These are phyloP conservation scores for Philopedon plagiatum DNA, from an alignment of 2,888 invertebrate species.

Conservation along the genomic window DNA sequence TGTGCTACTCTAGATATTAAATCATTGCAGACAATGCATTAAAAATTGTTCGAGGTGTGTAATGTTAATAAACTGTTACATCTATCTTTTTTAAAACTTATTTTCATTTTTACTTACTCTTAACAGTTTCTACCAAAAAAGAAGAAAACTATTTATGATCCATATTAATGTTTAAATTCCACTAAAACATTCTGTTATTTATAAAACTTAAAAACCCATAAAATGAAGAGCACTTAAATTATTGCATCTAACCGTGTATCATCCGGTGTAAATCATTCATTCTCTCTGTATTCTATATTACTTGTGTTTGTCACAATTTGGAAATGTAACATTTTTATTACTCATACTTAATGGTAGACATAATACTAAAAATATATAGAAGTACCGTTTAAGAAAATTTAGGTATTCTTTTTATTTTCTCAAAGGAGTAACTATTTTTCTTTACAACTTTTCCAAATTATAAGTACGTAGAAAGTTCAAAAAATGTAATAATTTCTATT, in stretches of 20 bases:
- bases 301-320: background rate
- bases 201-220: conserved; percentile 1
- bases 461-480: too few species aligned
- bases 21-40: too few species aligned
- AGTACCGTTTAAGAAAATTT: too few species aligned
- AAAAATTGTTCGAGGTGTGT: too few species aligned
- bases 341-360: background rate
- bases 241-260: background rate
- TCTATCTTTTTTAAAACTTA: too few species aligned
- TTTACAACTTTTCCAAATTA: too few species aligned
- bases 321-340: background rate
- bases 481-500: too few species aligned
- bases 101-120: background rate
- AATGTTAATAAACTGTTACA: too few species aligned
- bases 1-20: background rate
- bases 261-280: conserved; percentile 1
- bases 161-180: background rate
- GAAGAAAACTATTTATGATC: background rate
- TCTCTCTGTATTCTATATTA: background rate
- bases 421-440: too few species aligned
- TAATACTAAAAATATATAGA: background rate
- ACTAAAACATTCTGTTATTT: background rate
- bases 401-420: too few species aligned
- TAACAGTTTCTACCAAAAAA: background rate
- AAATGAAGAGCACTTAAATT: conserved; percentile 5